Base-by-base conservation (phyloP, 2,888 invertebrate genomes). In the Lypha dubia region DNA sequence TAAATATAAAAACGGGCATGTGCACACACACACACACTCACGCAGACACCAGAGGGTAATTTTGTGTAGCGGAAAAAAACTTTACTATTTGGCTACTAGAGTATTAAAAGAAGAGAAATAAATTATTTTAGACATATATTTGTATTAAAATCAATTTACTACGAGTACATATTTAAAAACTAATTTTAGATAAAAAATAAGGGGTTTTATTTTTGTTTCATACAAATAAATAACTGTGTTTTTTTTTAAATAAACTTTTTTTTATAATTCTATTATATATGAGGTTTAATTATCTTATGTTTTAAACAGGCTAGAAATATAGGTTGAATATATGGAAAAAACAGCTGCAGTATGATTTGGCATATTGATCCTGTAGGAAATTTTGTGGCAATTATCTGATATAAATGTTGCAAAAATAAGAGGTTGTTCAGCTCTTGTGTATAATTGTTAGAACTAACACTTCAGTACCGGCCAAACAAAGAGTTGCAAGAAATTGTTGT, bases 111-210 rank as follows among this genome's bases (percentile, higher is more conserved):
- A 13, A 9, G n/a, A 28, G 24, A 22, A 17, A 41, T 32, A 20
- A 32, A 32, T n/a, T n/a, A n/a, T n/a, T n/a, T n/a, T n/a, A n/a
- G n/a, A n/a, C n/a, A n/a, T n/a, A n/a, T n/a, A n/a, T n/a, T n/a
- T 44, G 13, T 44, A 9, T 28, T 28, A 1, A 62, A 41, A 77
- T 51, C 17, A n/a, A n/a, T n/a, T n/a, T n/a, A n/a, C n/a, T n/a
- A n/a, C n/a, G n/a, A n/a, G n/a, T n/a, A n/a, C n/a, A n/a, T n/a
- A n/a, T n/a, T n/a, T n/a, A n/a, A n/a, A n/a, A n/a, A n/a, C n/a
- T n/a, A n/a, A n/a, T 77, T 60, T 77, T 51, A 68, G 20, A 62
- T 77, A 51, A 51, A 28, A 77, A 62, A 49, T 68, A 77, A 32
- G n/a, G n/a, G n/a, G n/a, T 56, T 22, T 28, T 7, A 60, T 20